Conservation (phyloP, 2,113 vertebrate genomes). For the Chrysochloris asiatica region DNA sequence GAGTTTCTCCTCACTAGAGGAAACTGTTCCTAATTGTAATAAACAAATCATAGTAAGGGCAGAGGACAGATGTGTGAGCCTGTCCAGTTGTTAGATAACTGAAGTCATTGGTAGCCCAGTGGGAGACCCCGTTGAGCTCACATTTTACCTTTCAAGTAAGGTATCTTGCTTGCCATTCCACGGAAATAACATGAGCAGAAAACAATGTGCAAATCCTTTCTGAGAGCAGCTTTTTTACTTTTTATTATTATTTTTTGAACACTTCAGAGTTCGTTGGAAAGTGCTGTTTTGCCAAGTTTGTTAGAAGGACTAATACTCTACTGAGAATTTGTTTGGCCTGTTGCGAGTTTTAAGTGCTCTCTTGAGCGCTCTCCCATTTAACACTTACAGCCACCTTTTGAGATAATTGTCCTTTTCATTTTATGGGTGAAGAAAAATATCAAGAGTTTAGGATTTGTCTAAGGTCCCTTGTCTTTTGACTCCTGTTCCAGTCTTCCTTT, state of each 20-base stretch:
- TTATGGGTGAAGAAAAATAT: background rate
- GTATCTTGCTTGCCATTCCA: background rate
- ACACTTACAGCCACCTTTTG: background rate
- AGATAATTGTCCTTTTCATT: background rate
- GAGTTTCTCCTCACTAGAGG: slow-evolving; percentile 1
- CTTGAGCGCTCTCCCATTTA: background rate
- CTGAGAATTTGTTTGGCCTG: background rate
- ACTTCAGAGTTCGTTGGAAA: slow-evolving; percentile 16
- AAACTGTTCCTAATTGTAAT: slow-evolving; percentile 49
- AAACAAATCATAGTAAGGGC: slow-evolving; percentile 54
- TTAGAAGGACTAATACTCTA: background rate
- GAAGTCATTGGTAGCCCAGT: background rate
- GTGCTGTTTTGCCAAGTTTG: background rate
- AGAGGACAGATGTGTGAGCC: slow-evolving; percentile 36
- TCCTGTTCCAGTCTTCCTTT: background rate
- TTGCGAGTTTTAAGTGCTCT: background rate
- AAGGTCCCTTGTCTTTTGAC: background rate
- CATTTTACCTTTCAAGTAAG: background rate
- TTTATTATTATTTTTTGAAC: background rate
- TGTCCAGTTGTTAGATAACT: background rate
- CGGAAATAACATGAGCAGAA: background rate
- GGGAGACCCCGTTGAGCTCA: background rate
- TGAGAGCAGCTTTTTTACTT: background rate
- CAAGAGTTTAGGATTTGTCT: background rate
- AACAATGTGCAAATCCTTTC: background rate